These are phyloP conservation scores for Phasianus colchicus DNA, from an alignment of 2,113 vertebrate genomes.

Conservation along the genomic window DNA sequence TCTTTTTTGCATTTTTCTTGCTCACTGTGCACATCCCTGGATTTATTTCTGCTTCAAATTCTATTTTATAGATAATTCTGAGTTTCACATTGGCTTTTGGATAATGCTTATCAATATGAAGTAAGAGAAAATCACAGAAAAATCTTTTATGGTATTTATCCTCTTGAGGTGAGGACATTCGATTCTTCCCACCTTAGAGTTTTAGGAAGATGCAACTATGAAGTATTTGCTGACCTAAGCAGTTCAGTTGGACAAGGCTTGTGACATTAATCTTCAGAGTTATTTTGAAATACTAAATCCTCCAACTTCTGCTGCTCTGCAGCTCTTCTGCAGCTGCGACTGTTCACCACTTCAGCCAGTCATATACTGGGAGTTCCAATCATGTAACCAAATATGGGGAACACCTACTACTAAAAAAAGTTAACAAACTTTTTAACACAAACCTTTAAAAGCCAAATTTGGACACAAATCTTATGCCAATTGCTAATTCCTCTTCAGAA, in stretches of 20 bases:
- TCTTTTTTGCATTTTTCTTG: not conserved
- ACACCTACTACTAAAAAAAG: not conserved
- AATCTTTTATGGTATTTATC: not conserved
- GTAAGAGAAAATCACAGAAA: not conserved
- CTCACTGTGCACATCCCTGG: not conserved
- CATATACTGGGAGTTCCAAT: not conserved
- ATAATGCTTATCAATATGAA: not conserved
- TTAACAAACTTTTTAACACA: not conserved
- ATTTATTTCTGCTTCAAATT: not conserved
- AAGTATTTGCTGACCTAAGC: not conserved
- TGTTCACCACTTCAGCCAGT: not conserved
- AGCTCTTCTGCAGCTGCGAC: not conserved
- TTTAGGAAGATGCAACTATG: not conserved
- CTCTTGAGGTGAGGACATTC: not conserved
- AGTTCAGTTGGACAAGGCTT: not conserved
- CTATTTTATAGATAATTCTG: not conserved
- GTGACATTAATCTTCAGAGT: not conserved
- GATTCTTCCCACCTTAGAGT: not conserved
- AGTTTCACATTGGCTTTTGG: not conserved
- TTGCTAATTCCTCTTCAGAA: not conserved
- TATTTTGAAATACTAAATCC: not conserved
- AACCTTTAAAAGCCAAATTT: not conserved
- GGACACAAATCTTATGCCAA: not conserved
- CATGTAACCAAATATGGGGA: not conserved
- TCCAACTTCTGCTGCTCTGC: not conserved